Percentiles rank a stretch among this genome's conserved stretches.
These are phyloP conservation scores for Ochropacha duplaris DNA, from an alignment of 2,888 invertebrate genomes.

Conservation along the genomic window DNA sequence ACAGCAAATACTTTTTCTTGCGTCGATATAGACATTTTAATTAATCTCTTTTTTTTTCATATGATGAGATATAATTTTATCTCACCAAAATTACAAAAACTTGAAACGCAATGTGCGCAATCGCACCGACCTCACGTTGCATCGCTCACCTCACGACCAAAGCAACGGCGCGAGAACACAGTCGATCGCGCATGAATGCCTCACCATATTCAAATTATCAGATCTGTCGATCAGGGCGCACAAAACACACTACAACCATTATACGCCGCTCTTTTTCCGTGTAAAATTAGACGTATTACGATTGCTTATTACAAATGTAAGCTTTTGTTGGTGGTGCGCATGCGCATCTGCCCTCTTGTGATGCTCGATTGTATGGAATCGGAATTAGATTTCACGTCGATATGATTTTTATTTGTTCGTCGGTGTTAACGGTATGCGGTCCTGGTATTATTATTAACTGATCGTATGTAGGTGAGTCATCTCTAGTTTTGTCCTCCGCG, in stretches of 20 bases:
- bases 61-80: background rate
- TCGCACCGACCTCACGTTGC: slow-evolving; percentile 25
- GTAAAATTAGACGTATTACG: slow-evolving; percentile 67
- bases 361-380: slow-evolving; percentile 59
- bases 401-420: slow-evolving; percentile 38
- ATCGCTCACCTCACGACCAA: background rate
- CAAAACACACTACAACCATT: slow-evolving; percentile 45
- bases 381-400: slow-evolving; percentile 66
- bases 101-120: slow-evolving; percentile 30
- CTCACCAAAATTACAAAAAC: background rate
- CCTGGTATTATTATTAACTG: slow-evolving; percentile 10
- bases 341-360: slow-evolving; percentile 63
- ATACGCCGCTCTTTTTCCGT: slow-evolving; percentile 28
- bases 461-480: background rate
- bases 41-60: too few relatives aligned
- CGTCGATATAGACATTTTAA: too few relatives aligned
- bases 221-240: slow-evolving; percentile 75
- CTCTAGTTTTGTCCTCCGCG: too few relatives aligned
- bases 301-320: slow-evolving; percentile 56
- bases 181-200: slow-evolving; percentile 58
- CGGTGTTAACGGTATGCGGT: slow-evolving; percentile 31
- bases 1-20: too few relatives aligned
- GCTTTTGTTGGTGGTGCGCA: slow-evolving; percentile 57
- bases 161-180: background rate
- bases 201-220: slow-evolving; percentile 79